These are phyloP conservation scores for Bujurquina vittata DNA, from an alignment of 2,113 vertebrate genomes.

Conservation along the genomic window DNA sequence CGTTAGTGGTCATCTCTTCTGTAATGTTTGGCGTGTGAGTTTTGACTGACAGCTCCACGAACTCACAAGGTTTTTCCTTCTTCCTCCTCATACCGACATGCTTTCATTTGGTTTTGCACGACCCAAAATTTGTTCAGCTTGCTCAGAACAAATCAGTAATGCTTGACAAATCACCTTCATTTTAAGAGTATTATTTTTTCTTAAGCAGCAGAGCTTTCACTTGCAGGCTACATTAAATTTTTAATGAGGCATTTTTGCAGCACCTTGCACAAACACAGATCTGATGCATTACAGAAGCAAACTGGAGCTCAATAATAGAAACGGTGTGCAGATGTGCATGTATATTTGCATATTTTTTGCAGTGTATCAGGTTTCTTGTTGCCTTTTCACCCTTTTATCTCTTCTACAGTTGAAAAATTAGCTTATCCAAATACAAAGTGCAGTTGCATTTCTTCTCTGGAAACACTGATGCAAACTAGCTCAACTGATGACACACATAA, in stretches of 20 bases:
- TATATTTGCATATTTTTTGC: not conserved
- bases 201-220: not conserved
- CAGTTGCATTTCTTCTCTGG: not conserved
- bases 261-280: not conserved
- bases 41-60: not conserved
- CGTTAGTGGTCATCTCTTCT: slow-evolving; percentile 8
- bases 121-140: slow-evolving; percentile 6
- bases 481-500: not conserved
- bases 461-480: not conserved
- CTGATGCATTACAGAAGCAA: not conserved
- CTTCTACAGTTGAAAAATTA: not conserved
- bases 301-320: not conserved
- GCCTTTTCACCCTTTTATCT: not conserved
- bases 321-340: not conserved
- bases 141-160: slow-evolving; percentile 13
- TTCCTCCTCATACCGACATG: slow-evolving; percentile 11
- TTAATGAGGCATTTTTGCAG: not conserved
- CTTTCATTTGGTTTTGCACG: not conserved
- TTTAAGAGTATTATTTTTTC: not conserved
- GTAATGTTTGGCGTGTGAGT: not conserved
- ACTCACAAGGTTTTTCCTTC: not conserved
- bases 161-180: not conserved
- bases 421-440: not conserved
- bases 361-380: not conserved
- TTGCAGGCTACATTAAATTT: not conserved